phyloP scores from a whole-genome alignment of 2,113 vertebrate genomes.

The Irena cyanogastra region DNA sequence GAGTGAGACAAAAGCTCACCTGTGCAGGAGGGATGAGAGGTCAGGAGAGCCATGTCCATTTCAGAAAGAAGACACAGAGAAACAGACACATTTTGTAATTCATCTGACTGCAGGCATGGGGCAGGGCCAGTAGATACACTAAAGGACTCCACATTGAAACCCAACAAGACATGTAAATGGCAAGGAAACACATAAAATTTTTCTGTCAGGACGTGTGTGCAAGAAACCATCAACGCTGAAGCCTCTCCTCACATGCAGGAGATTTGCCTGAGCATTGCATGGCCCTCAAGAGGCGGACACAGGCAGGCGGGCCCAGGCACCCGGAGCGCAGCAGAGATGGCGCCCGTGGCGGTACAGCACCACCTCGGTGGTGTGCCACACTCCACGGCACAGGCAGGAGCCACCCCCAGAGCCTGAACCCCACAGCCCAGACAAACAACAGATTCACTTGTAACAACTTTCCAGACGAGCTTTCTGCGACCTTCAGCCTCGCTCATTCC shows the following conservation, averaged over 20 bases:
- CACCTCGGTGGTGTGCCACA: rapidly evolving
- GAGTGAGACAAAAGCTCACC: neutral
- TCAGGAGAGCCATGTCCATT: neutral
- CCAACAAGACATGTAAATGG: neutral
- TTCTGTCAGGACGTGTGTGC: rapidly evolving
- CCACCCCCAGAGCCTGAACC: neutral
- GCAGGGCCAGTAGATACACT: neutral
- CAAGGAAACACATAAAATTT: rapidly evolving
- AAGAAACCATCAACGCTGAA: neutral
- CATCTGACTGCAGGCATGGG: neutral
- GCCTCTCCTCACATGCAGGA: neutral
- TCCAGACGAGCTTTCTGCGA: rapidly evolving
- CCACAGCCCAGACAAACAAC: neutral
- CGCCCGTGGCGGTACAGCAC: rapidly evolving
- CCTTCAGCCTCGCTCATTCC: neutral
- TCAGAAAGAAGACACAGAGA: neutral
- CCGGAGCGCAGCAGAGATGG: neutral
- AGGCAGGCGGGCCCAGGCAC: neutral
- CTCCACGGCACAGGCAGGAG: rapidly evolving
- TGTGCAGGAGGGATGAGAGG: neutral
- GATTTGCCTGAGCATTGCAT: neutral
- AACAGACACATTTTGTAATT: neutral
- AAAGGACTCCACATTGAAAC: neutral
- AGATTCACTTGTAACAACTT: neutral
- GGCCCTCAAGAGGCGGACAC: rapidly evolving